Percentiles rank a stretch among this genome's conserved stretches.
Conservation (phyloP, 2,113 vertebrate genomes). For the Eurystomus gularis region DNA sequence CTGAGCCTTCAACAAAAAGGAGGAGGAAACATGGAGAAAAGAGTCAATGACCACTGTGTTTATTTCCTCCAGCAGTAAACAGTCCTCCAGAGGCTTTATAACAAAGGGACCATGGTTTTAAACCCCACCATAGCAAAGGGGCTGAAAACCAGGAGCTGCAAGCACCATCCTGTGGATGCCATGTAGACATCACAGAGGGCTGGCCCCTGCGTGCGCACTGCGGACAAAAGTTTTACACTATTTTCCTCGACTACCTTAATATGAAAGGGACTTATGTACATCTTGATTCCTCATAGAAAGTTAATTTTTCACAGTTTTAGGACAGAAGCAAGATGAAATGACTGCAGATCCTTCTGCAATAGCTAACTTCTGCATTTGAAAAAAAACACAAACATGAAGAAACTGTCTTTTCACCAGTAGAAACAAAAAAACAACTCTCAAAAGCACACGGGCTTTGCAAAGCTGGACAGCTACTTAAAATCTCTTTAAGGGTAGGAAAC, state of each 20-base stretch:
- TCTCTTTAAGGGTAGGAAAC: not conserved
- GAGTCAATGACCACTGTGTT: not conserved
- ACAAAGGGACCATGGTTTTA: not conserved
- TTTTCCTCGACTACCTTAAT: not conserved
- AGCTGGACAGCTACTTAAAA: not conserved
- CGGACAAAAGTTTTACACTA: not conserved
- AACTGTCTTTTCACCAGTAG: not conserved
- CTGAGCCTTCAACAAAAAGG: not conserved
- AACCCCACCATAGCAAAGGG: rapidly evolving
- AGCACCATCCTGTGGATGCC: not conserved
- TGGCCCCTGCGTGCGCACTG: too few relatives aligned
- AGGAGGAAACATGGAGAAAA: not conserved
- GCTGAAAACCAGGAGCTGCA: not conserved
- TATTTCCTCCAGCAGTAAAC: not conserved
- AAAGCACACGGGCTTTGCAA: not conserved
- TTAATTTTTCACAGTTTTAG: not conserved
- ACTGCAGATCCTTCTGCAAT: not conserved
- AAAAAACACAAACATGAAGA: not conserved
- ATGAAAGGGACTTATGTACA: not conserved
- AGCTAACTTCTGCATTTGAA: not conserved
- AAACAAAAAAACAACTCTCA: not conserved
- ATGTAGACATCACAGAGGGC: too few relatives aligned
- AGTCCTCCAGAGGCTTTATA: not conserved
- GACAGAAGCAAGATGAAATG: not conserved
- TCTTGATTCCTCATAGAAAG: not conserved